These are phyloP conservation scores for Trichacis sp. DNA, from an alignment of 2,888 invertebrate genomes.

Conservation along the genomic window DNA sequence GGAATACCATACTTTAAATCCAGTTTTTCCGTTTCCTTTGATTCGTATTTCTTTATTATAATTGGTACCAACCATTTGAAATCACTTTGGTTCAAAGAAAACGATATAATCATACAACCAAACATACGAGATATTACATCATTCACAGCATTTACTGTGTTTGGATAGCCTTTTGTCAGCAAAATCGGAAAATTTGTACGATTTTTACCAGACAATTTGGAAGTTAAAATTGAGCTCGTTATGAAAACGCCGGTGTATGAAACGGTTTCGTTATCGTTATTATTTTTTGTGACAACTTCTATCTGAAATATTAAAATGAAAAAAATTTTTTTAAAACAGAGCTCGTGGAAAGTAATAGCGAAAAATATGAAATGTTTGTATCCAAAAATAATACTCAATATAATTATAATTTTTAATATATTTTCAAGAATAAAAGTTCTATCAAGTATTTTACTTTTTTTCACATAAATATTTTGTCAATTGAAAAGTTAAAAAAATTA, in stretches of 20 bases:
- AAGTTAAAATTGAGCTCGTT: slow-evolving; percentile 53
- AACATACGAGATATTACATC: slow-evolving; percentile 57
- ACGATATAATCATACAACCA: slow-evolving; percentile 56
- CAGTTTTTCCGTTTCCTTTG: slow-evolving; percentile 35
- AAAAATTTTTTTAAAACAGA: not conserved
- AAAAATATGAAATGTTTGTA: too few relatives aligned
- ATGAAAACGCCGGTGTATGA: slow-evolving; percentile 60
- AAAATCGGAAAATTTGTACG: slow-evolving; percentile 57
- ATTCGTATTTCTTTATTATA: slow-evolving; percentile 18
- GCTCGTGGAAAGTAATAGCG: too few relatives aligned
- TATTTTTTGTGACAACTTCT: slow-evolving; percentile 44
- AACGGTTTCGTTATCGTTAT: slow-evolving; percentile 29
- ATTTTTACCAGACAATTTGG: slow-evolving; percentile 30
- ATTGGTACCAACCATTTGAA: slow-evolving; percentile 61
- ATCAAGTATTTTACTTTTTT: too few relatives aligned
- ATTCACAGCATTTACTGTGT: slow-evolving; percentile 55
- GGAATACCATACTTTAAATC: slow-evolving; percentile 56
- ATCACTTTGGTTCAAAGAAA: slow-evolving; percentile 54
- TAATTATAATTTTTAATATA: too few relatives aligned
- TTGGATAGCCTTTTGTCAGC: slow-evolving; percentile 58
- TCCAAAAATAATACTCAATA: too few relatives aligned
- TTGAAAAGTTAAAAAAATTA: too few relatives aligned
- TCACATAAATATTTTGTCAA: too few relatives aligned
- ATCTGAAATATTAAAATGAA: slow-evolving; percentile 41
- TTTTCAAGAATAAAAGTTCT: too few relatives aligned